Evolutionary conservation across 2,113 vertebrate species (phyloP).

Genomic region (Cyanocitta stelleri): DNA sequence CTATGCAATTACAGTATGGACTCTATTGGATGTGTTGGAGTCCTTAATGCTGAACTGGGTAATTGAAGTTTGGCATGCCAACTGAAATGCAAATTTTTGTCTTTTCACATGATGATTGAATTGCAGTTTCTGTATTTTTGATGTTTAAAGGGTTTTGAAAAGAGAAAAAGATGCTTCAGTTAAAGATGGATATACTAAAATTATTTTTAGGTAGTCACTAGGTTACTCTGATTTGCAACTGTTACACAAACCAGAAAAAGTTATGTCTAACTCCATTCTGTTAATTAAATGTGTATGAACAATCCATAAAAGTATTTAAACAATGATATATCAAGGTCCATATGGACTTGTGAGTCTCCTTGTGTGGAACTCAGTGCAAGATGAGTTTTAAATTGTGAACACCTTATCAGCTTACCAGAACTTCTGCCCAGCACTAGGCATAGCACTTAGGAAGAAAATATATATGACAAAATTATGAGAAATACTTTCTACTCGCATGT

Average conservation of each 20-base stretch:
- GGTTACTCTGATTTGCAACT: neutral
- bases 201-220: neutral
- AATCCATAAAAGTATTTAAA: neutral
- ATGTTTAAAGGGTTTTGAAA: neutral
- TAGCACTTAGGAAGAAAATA: neutral
- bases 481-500: neutral
- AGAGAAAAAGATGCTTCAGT: neutral
- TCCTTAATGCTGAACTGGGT: neutral
- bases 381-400: neutral
- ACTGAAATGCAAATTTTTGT: neutral
- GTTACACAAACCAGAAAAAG: neutral
- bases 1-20: neutral
- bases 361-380: neutral
- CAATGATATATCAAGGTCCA: neutral
- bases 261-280: neutral
- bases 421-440: neutral
- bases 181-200: neutral
- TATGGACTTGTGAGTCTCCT: neutral
- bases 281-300: neutral
- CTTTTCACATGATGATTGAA: neutral
- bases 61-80: neutral
- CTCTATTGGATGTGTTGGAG: neutral
- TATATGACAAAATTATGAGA: fast-evolving
- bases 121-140: neutral
- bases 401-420: neutral